Evolutionary conservation across 2,113 vertebrate species (phyloP).

Genomic region (Fregetta grallaria): DNA sequence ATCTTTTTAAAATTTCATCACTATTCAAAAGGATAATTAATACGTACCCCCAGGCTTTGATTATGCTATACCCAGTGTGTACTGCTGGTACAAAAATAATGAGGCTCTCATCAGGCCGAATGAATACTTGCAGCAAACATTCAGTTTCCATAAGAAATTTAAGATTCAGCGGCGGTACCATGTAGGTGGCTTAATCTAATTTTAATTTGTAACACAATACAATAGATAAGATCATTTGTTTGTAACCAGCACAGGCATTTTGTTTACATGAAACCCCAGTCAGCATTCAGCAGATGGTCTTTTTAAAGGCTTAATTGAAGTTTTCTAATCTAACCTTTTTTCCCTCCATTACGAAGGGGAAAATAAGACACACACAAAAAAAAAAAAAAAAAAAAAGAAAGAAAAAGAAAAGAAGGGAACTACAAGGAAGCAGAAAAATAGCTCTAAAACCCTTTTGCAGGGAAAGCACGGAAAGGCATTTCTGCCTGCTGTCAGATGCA

Average conservation of each 20-base stretch:
- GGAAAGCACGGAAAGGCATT: not conserved
- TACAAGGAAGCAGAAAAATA: conserved; percentile 23
- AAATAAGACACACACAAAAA: not conserved
- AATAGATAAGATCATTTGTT: conserved; percentile 76
- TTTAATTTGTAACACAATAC: conserved; percentile 87
- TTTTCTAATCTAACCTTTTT: conserved; percentile 70
- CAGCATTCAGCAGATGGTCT: conserved; percentile 77
- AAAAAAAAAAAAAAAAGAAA: not conserved
- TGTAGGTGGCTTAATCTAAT: conserved; percentile 75
- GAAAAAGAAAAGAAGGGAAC: not conserved
- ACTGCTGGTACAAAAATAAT: conserved; percentile 91
- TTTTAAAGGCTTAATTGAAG: conserved; percentile 75
- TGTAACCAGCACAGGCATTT: conserved; percentile 77
- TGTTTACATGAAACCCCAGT: conserved; percentile 88
- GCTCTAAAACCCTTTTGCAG: not conserved
- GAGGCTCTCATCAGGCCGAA: conserved; percentile 92
- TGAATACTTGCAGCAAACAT: conserved; percentile 86
- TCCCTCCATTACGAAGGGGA: conserved; percentile 31
- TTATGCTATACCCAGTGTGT: conserved; percentile 93
- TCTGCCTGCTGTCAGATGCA: not conserved
- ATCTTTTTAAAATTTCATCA: conserved; percentile 99
- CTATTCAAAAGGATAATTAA: conserved; percentile 99
- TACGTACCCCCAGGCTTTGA: conserved; percentile 99
- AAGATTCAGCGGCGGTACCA: conserved; percentile 83
- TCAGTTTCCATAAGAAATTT: conserved; percentile 90